phyloP scores from a whole-genome alignment of 2,797 vertebrate genomes.

The Cuniculus paca region DNA sequence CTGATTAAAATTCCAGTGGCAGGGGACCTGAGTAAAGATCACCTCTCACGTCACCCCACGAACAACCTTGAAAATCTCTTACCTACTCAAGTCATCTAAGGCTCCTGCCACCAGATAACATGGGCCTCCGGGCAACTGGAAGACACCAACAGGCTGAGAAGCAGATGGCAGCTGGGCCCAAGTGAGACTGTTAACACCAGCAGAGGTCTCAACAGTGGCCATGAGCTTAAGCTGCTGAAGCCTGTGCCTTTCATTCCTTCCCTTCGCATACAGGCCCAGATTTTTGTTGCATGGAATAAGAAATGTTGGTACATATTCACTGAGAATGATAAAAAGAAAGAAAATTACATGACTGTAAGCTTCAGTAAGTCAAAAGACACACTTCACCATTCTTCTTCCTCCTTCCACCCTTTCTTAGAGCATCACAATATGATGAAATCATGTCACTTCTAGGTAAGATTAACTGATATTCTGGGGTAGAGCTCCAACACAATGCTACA shows the following conservation, averaged over 20 bases:
- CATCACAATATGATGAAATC: not conserved
- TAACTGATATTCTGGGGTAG: not conserved
- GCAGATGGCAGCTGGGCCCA: not conserved
- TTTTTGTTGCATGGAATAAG: not conserved
- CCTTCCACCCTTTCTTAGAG: not conserved
- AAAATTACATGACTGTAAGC: not conserved
- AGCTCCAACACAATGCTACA: not conserved
- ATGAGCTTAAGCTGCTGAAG: not conserved
- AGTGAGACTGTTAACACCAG: not conserved
- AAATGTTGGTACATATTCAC: not conserved
- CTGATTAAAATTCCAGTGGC: not conserved
- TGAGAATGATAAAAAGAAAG: not conserved
- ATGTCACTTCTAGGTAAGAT: not conserved
- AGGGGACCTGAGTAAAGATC: not conserved
- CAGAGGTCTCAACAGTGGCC: not conserved
- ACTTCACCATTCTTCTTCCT: not conserved
- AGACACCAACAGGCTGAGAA: not conserved
- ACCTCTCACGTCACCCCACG: not conserved
- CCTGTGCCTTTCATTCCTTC: not conserved
- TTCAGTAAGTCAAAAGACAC: not conserved
- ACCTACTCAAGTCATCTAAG: not conserved
- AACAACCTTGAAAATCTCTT: not conserved
- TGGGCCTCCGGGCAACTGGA: not conserved
- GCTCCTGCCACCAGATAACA: not conserved
- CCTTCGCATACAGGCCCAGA: not conserved